Evolutionary conservation across 2,797 vertebrate species (phyloP).

Genomic region (Tadarida brasiliensis): DNA sequence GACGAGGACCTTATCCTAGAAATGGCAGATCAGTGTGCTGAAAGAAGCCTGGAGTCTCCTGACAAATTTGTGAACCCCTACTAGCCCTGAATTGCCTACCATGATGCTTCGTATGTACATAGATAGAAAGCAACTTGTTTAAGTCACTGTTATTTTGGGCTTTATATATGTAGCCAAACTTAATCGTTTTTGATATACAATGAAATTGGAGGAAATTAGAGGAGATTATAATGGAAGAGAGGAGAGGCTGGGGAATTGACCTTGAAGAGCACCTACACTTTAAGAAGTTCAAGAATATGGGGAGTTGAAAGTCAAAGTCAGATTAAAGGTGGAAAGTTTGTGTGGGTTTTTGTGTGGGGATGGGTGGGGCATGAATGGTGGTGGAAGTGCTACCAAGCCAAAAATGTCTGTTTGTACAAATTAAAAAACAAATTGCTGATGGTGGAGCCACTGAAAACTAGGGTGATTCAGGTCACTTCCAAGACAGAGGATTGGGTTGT

Average conservation of each 20-base stretch:
- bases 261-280: background rate
- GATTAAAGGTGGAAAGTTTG: background rate
- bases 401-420: slow-evolving; percentile 17
- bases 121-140: background rate
- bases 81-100: background rate
- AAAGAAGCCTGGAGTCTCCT: background rate
- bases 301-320: background rate
- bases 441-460: background rate
- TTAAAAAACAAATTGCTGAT: background rate
- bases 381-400: background rate
- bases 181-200: background rate
- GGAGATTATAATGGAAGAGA: background rate
- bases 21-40: background rate
- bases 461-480: background rate
- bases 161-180: background rate
- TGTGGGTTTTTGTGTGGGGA: background rate
- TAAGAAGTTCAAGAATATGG: background rate
- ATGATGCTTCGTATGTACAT: background rate
- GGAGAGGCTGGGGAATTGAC: background rate
- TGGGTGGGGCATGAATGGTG: background rate
- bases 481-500: background rate
- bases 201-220: background rate
- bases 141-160: background rate
- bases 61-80: background rate
- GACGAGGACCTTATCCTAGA: background rate